A percentile compares a stretch with the other conserved stretches of the same genome.
phyloP scores from a whole-genome alignment of 2,113 vertebrate species.

The Tenebrosternarchus preto region DNA sequence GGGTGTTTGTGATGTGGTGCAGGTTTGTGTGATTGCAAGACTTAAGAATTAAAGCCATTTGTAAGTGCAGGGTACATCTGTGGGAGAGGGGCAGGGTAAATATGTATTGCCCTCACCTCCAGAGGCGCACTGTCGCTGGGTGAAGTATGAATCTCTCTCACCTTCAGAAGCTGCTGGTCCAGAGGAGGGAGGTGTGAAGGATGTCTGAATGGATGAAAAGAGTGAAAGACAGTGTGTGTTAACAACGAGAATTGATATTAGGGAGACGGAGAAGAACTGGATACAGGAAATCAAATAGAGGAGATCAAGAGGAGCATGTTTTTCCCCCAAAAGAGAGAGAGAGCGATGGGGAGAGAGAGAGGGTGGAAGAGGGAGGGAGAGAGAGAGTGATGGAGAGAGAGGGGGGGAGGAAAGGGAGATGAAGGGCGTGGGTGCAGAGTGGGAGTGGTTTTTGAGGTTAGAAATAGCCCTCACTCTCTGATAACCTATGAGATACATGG shows the following conservation, averaged over 20 bases:
- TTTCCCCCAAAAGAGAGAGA: not conserved
- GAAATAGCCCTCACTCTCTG: slow-evolving; percentile 36
- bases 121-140: not conserved
- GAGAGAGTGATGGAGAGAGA: not conserved
- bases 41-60: not conserved
- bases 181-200: slow-evolving; percentile 22
- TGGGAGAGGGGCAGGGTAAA: not conserved
- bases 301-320: not conserved
- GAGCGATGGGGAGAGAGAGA: not conserved
- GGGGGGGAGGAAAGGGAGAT: not conserved
- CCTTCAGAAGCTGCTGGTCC: slow-evolving; percentile 37
- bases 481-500: slow-evolving; percentile 45
- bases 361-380: too few species aligned
- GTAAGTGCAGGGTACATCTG: not conserved
- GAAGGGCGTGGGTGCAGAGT: too few species aligned
- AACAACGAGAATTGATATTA: not conserved
- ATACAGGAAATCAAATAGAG: not conserved
- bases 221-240: not conserved
- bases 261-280: not conserved
- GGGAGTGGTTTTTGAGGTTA: slow-evolving; percentile 2
- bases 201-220: not conserved
- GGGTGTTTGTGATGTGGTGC: too few species aligned
- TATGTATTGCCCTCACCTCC: not conserved
- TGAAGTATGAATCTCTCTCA: slow-evolving; percentile 17
- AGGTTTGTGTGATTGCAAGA: too few species aligned